Conservation (phyloP, 2,888 invertebrate species). For the Leucophenga maculata region DNA sequence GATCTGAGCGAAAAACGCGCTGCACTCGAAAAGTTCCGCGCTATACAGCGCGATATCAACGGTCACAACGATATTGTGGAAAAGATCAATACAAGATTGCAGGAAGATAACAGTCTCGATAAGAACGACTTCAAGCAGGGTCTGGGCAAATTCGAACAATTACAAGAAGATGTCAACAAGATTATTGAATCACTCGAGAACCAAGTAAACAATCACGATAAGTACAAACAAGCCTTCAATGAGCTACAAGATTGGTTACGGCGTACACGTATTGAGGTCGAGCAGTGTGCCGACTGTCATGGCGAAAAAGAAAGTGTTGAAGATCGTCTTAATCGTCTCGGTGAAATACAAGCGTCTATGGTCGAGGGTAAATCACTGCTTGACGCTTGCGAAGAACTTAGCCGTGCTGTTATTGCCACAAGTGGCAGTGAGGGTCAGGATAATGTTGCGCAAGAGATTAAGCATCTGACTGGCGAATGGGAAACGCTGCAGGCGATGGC, state of each 20-base stretch:
- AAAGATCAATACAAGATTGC: constrained; percentile 82
- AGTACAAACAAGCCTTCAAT: constrained; percentile 86
- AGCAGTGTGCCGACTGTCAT: constrained; percentile 88
- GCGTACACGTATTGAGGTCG: constrained; percentile 84
- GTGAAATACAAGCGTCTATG: constrained; percentile 79
- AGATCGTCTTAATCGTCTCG: constrained; percentile 83
- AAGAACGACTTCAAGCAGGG: constrained; percentile 81
- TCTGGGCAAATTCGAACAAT: constrained; percentile 80
- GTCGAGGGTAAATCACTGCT: constrained; percentile 83
- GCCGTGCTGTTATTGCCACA: constrained; percentile 82
- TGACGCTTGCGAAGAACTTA: constrained; percentile 81
- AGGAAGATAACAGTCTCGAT: constrained; percentile 80
- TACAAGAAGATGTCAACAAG: constrained; percentile 78
- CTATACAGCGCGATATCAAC: constrained; percentile 85
- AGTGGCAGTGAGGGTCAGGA: constrained; percentile 90
- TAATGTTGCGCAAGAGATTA: constrained; percentile 84
- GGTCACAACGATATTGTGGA: constrained; percentile 85
- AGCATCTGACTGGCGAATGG: constrained; percentile 86
- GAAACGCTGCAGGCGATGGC: constrained; percentile 84
- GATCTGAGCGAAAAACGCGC: constrained; percentile 94
- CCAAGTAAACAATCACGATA: constrained; percentile 89
- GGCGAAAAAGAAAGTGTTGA: constrained; percentile 86
- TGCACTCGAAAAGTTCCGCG: constrained; percentile 88
- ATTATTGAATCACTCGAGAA: constrained; percentile 84
- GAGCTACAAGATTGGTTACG: constrained; percentile 90